Percentiles rank a stretch among this genome's conserved stretches.
These are phyloP conservation scores for Petroica traversi DNA, from an alignment of 2,113 vertebrate species.

Conservation along the genomic window DNA sequence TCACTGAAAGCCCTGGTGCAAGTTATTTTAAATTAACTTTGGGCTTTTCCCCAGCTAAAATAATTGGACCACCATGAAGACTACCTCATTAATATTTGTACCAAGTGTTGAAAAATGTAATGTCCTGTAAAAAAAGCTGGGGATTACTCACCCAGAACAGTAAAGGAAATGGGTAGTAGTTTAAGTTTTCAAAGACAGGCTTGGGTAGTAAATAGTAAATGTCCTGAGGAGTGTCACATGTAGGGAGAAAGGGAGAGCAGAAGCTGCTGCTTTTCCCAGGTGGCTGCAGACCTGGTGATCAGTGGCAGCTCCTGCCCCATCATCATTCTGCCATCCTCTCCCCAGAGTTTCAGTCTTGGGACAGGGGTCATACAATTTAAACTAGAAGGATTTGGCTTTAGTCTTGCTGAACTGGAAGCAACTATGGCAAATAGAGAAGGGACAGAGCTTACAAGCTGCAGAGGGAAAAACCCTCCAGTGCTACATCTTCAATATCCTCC, in stretches of 20 bases:
- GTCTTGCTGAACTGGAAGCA: not conserved
- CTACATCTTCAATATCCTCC: not conserved
- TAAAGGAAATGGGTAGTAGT: not conserved
- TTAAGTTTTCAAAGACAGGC: not conserved
- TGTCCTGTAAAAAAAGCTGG: not conserved
- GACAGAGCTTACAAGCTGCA: not conserved
- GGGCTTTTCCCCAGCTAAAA: constrained; percentile 9
- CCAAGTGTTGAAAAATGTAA: constrained; percentile 18
- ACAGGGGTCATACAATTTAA: not conserved
- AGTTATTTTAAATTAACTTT: constrained; percentile 11
- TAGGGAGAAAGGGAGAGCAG: not conserved
- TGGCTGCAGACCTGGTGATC: not conserved
- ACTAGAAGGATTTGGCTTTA: not conserved
- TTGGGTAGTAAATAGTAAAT: not conserved
- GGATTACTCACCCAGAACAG: not conserved
- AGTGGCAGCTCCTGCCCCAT: not conserved
- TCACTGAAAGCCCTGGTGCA: not conserved
- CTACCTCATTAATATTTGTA: not conserved
- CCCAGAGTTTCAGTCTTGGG: not conserved
- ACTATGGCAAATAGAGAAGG: not conserved
- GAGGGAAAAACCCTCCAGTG: not conserved
- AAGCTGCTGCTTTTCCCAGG: not conserved
- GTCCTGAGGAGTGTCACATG: not conserved
- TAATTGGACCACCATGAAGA: not conserved
- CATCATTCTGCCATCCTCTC: not conserved